These are phyloP conservation scores for Parascotia fuliginaria DNA, from an alignment of 2,888 invertebrate genomes.

Conservation along the genomic window DNA sequence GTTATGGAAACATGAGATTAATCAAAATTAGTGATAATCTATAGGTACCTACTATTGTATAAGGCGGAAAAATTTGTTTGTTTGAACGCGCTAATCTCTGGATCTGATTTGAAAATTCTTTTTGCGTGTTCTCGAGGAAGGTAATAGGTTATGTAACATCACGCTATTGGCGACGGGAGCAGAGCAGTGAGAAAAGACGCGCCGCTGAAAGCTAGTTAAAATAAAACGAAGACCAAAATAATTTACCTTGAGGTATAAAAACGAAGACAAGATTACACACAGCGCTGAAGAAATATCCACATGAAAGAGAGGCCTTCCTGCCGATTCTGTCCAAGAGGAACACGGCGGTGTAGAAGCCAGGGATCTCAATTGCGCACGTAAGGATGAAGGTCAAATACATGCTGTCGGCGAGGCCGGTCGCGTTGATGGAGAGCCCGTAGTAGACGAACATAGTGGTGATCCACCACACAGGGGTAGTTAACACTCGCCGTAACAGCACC, in stretches of 20 bases:
- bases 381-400: constrained; percentile 90
- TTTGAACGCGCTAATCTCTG: no score
- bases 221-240: neutral
- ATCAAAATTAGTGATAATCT: no score
- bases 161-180: no score
- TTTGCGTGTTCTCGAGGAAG: no score
- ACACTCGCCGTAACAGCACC: constrained; percentile 82
- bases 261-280: constrained; percentile 71
- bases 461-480: constrained; percentile 91
- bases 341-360: constrained; percentile 88
- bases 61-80: no score
- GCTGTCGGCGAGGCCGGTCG: constrained; percentile 89
- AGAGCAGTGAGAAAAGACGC: no score
- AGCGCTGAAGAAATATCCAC: constrained; percentile 87
- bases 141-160: no score
- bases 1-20: no score
- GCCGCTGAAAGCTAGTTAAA: no score
- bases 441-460: constrained; percentile 91
- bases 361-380: constrained; percentile 88
- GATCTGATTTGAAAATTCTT: no score
- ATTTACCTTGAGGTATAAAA: constrained; percentile 82
- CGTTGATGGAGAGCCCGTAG: constrained; percentile 92
- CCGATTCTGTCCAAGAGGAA: constrained; percentile 88
- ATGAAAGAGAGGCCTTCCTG: constrained; percentile 85
- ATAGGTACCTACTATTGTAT: no score